Evolutionary conservation across 2,113 vertebrate species (phyloP).

Genomic region (Myxocyprinus asiaticus): DNA sequence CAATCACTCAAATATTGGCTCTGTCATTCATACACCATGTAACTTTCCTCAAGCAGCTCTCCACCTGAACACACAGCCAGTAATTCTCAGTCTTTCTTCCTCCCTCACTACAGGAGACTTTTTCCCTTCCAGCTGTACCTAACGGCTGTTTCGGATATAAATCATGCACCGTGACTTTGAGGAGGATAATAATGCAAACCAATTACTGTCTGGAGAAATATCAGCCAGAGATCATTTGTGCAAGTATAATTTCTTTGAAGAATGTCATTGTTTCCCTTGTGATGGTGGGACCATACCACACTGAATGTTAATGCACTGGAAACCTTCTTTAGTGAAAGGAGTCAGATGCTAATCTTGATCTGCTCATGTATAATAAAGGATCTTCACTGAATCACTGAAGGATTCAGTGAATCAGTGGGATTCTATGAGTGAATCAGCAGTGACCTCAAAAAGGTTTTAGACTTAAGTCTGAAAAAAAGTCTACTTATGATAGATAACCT

Average conservation of each 20-base stretch:
- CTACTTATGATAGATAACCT: no score
- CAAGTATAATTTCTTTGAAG: constrained; percentile 24
- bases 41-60: not conserved
- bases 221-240: constrained; percentile 38
- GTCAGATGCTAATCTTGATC: not conserved
- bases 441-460: no score
- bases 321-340: no score
- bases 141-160: constrained; percentile 30
- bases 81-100: constrained; percentile 26
- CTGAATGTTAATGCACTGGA: no score
- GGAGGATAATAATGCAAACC: constrained; percentile 46
- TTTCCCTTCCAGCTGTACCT: constrained; percentile 36
- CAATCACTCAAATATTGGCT: not conserved
- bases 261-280: constrained; percentile 23
- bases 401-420: no score
- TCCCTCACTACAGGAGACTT: constrained; percentile 31
- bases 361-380: not conserved
- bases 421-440: no score
- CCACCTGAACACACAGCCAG: constrained; percentile 9
- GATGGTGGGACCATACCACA: no score
- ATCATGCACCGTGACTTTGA: constrained; percentile 28
- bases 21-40: not conserved
- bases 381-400: no score
- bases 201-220: constrained; percentile 53
- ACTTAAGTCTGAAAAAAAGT: no score